phyloP scores from a whole-genome alignment of 2,888 invertebrate species.

The Alviniconcha strummeri region DNA sequence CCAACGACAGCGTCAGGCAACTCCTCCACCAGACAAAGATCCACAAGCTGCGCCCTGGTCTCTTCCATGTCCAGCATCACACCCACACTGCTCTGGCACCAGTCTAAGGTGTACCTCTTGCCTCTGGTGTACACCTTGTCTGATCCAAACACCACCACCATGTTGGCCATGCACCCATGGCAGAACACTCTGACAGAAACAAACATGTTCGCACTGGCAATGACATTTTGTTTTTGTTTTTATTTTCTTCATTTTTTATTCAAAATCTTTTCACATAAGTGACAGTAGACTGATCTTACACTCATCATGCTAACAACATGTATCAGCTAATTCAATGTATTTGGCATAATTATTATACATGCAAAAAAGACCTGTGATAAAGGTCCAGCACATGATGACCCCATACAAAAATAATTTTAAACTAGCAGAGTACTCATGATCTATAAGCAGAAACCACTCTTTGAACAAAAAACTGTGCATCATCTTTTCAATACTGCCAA shows the following conservation, averaged over 20 bases:
- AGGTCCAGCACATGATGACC: neutral
- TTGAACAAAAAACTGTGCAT: no score
- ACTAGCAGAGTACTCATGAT: no score
- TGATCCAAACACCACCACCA: constrained; percentile 37
- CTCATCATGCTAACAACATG: no score
- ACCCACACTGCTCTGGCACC: constrained; percentile 13
- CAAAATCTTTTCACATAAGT: neutral
- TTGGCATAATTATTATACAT: neutral
- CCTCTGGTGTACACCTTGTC: constrained; percentile 36
- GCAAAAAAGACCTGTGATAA: neutral
- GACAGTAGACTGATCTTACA: no score
- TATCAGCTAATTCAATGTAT: no score
- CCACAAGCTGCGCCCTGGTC: constrained; percentile 32
- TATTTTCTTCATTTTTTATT: neutral
- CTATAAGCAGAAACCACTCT: no score
- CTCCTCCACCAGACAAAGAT: constrained; percentile 34
- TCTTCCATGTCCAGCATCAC: constrained; percentile 34
- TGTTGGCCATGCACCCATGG: constrained; percentile 35
- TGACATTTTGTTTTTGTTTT: neutral
- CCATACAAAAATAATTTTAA: no score
- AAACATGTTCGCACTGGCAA: neutral
- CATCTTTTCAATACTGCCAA: no score
- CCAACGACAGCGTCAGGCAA: constrained; percentile 43
- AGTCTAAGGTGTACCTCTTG: constrained; percentile 37
- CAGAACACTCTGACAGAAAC: constrained; percentile 34